phyloP scores from a whole-genome alignment of 2,888 invertebrate genomes.

The Blastobasis lacticolella region DNA sequence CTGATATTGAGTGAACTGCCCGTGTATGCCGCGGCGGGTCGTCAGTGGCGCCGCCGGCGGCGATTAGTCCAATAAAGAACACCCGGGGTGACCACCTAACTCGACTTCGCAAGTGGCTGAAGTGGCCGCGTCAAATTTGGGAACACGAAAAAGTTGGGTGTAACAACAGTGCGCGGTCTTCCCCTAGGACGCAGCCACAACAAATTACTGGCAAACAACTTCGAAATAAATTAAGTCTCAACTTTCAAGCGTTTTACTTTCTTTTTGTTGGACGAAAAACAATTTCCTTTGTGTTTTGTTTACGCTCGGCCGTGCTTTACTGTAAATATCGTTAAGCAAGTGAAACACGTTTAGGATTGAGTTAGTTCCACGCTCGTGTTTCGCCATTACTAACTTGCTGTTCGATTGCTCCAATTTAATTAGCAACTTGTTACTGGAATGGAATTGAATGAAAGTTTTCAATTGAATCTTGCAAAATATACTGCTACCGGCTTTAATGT shows the following conservation, averaged over 20 bases:
- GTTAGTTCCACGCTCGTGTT: neutral
- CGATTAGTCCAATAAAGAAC: constrained; percentile 20
- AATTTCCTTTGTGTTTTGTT: constrained; percentile 63
- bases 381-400: neutral
- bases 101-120: constrained; percentile 26
- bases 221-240: constrained; percentile 70
- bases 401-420: neutral
- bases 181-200: constrained; percentile 61
- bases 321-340: constrained; percentile 28
- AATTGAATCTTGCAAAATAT: too few relatives aligned
- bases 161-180: constrained; percentile 49
- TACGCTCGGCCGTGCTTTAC: constrained; percentile 36
- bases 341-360: constrained; percentile 20
- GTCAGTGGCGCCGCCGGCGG: neutral
- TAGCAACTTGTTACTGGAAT: neutral
- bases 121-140: constrained; percentile 50
- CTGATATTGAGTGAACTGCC: too few relatives aligned
- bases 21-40: too few relatives aligned
- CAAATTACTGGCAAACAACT: constrained; percentile 71
- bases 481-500: too few relatives aligned
- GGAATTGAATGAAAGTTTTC: too few relatives aligned
- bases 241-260: constrained; percentile 67
- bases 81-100: constrained; percentile 27
- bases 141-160: constrained; percentile 55
- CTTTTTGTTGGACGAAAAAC: constrained; percentile 58